Evolutionary conservation across 2,888 invertebrate genomes (phyloP).

Genomic region (Balanococcus diminutus): DNA sequence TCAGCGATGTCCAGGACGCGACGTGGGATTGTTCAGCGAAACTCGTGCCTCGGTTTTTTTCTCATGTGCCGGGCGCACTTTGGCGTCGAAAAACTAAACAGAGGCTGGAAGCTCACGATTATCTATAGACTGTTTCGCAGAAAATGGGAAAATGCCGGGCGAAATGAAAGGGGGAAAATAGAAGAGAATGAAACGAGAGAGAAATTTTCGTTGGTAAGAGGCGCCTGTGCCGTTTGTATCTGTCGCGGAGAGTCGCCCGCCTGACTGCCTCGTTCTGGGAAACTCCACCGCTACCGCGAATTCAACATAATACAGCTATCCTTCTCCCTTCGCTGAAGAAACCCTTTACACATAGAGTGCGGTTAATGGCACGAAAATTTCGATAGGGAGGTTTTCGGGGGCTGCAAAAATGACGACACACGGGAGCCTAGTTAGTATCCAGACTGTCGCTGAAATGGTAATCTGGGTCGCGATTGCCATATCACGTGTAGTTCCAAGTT

Average conservation of each 20-base stretch:
- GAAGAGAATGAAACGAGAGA: constrained; percentile 41
- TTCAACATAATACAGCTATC: constrained; percentile 45
- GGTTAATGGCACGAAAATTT: constrained; percentile 53
- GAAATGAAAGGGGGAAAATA: constrained; percentile 29
- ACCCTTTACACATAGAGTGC: constrained; percentile 45
- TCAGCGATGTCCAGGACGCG: neutral
- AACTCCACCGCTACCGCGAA: constrained; percentile 49
- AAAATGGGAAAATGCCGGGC: constrained; percentile 46
- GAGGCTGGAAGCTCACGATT: constrained; percentile 49
- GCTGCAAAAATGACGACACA: constrained; percentile 51
- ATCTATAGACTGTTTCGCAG: constrained; percentile 50
- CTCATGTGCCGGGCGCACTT: constrained; percentile 39
- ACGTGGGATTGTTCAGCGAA: constrained; percentile 1
- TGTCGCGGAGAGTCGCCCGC: constrained; percentile 52
- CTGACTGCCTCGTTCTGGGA: constrained; percentile 47
- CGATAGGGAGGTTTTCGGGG: constrained; percentile 49
- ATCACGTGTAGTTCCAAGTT: constrained; percentile 33
- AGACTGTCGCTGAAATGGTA: constrained; percentile 51
- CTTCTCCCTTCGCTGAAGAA: constrained; percentile 43
- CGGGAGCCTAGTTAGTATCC: constrained; percentile 52
- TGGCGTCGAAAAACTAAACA: constrained; percentile 47
- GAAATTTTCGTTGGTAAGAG: constrained; percentile 50
- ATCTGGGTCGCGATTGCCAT: constrained; percentile 50
- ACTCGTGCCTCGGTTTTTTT: neutral
- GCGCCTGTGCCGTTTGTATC: constrained; percentile 53